Conservation (phyloP, 1,140 invertebrate genomes). For the Brachionus manjavacas region DNA sequence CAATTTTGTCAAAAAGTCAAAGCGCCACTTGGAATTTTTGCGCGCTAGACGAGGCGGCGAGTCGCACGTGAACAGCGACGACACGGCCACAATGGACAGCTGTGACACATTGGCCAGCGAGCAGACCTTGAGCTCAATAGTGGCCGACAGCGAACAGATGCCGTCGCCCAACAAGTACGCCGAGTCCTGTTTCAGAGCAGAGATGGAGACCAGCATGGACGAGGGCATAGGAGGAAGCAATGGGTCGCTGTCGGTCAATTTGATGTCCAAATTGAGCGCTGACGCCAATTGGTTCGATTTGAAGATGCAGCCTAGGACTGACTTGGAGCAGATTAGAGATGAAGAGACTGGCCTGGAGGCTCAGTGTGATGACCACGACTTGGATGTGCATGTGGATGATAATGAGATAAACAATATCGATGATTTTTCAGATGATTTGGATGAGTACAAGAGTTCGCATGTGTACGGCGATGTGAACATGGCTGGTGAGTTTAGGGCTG, state of each 20-base stretch:
- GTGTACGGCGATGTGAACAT: not conserved
- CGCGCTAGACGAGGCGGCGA: not conserved
- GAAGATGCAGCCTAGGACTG: not conserved
- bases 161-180: not conserved
- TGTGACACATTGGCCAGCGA: conserved; percentile 14
- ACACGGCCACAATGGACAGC: not conserved
- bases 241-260: conserved; percentile 13
- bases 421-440: conserved; percentile 1
- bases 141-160: not conserved
- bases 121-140: conserved; percentile 5
- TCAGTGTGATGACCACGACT: not conserved
- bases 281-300: not conserved
- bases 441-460: not conserved
- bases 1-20: not conserved
- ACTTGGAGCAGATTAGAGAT: not conserved
- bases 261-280: not conserved
- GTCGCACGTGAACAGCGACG: not conserved
- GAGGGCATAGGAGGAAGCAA: conserved; percentile 9
- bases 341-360: not conserved
- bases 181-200: not conserved
- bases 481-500: not conserved
- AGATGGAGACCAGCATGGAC: conserved; percentile 34
- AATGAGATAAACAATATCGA: conserved; percentile 37
- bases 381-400: conserved; percentile 24
- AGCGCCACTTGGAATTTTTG: not conserved